Base-by-base conservation (phyloP, 2,113 vertebrate species). In the Danionella cerebrum region DNA sequence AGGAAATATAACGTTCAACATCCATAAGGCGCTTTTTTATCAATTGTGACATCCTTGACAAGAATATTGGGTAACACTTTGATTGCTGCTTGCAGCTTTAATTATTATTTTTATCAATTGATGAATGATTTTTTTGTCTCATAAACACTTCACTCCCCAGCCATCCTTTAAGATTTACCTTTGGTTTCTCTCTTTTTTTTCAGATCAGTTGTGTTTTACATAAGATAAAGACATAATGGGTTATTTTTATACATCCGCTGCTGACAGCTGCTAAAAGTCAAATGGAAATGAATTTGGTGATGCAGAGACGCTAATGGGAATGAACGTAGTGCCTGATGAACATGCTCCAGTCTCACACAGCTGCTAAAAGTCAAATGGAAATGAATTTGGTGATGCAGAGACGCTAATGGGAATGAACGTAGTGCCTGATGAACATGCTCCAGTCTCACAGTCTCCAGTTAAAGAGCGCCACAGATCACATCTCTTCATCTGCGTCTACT, bases 231-330 rank as follows among this genome's bases (percentile, higher is more conserved):
- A n/a, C n/a, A n/a, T n/a, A n/a, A n/a, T n/a, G n/a, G n/a, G n/a
- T n/a, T n/a, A n/a, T n/a, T n/a, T n/a, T n/a, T n/a, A n/a, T n/a
- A n/a, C n/a, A n/a, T n/a, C n/a, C n/a, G n/a, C n/a, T n/a, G n/a
- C n/a, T n/a, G n/a, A 59, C 38, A 24, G 22, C 33, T 35, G 18
- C 51, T 52, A 36, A 65, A 58, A 57, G n/a, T 38, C 64, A 65
- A 65, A 65, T 65, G 57, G 44, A 50, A 42, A 27, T 22, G 29
- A 24, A 48, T 54, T 39, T 36, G 29, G 44, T 38, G 41, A 33
- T 45, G 48, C 59, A 70, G 53, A 59, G 71, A 50, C 33, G 42
- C 52, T 70, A 70, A 60, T 66, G 53, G 38, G 5, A 21, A 54
- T 33, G 38, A 54, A 44, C 59, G 65, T 59, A 10, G 38, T 22